Base-by-base conservation (phyloP, 2,797 vertebrate genomes). In the Otolemur crassicaudatus region DNA sequence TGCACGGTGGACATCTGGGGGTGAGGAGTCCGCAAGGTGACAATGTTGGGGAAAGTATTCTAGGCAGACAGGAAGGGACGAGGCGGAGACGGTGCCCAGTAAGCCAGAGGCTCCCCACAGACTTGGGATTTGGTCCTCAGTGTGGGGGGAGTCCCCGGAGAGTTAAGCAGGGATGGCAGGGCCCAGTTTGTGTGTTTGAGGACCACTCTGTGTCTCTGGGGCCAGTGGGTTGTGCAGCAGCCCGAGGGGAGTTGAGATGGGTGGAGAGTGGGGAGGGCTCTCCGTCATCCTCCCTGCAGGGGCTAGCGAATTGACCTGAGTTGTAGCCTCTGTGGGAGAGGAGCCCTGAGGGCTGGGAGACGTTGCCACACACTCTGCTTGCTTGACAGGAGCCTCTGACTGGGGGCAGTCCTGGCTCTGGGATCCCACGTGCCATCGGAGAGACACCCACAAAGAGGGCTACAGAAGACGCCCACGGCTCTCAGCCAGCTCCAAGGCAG, bases 401-500 rank as follows among this genome's bases (percentile, higher is more conserved):
- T 13, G 0, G n/a, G 27, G 16, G 29, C 29, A 2, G n/a, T 11
- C 37, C 23, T 0, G 65, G 75, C 19, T 31, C 53, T 5, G n/a
- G 9, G 61, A 37, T 8, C n/a, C 70, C 49, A 43, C 7, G 3
- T 3, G n/a, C 37, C 1, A 0, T n/a, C 10, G 22, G 43, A 82
- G 76, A 60, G 67, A 27, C 23, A 4, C 27, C 76, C 10, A 0
- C 0, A 10, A 2, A 5, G 34, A 6, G 5, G 19, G 12, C 2
- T 0, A 8, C 22, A 17, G 37, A 7, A 2, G 17, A 22, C 0
- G 10, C 40, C 37, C 22, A 4, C 0, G 37, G 31, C 8, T 34
- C 56, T 60, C 72, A 25, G 0, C 58, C 46, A 14, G 61, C 63
- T 77, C 63, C 7, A 63, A 5, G 2, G 23, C 9, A 11, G 58